Percentiles rank a stretch among this genome's conserved stretches.
Evolutionary conservation across 2,113 vertebrate genomes (phyloP).

Genomic region (Oceanites oceanicus): DNA sequence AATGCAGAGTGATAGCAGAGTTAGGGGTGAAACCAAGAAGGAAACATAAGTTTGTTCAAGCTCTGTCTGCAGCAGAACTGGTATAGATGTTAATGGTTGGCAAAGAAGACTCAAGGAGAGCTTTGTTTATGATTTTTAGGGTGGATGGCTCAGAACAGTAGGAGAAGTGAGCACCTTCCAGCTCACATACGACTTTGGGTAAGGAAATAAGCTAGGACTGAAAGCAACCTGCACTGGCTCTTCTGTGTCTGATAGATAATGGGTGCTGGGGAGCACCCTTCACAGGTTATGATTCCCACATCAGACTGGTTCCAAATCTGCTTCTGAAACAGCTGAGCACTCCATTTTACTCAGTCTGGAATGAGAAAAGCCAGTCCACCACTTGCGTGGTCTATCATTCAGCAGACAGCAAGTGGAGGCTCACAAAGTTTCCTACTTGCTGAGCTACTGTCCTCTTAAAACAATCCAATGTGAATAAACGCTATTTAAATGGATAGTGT

Average conservation of each 20-base stretch:
- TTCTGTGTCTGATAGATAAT: neutral
- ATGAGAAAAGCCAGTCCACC: neutral
- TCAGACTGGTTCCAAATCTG: neutral
- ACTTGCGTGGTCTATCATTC: neutral
- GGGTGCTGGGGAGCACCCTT: neutral
- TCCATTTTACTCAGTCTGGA: neutral
- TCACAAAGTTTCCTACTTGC: neutral
- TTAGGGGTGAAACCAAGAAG: neutral
- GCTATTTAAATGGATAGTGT: constrained; percentile 18
- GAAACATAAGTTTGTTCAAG: neutral
- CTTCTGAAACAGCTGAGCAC: neutral
- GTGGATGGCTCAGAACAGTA: neutral
- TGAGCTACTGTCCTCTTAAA: neutral
- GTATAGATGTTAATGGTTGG: neutral
- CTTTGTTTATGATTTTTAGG: neutral
- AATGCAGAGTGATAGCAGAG: neutral
- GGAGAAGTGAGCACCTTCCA: neutral
- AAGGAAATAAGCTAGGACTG: neutral
- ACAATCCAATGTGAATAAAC: neutral
- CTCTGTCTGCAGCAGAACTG: neutral
- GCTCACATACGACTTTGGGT: neutral
- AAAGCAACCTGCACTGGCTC: neutral
- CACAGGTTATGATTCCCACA: neutral
- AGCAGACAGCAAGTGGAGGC: neutral
- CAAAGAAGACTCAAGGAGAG: neutral